A percentile compares a stretch with the other conserved stretches of the same genome.
These are phyloP conservation scores for Syngnathus rostellatus DNA, from an alignment of 2,797 vertebrate genomes.

Conservation along the genomic window DNA sequence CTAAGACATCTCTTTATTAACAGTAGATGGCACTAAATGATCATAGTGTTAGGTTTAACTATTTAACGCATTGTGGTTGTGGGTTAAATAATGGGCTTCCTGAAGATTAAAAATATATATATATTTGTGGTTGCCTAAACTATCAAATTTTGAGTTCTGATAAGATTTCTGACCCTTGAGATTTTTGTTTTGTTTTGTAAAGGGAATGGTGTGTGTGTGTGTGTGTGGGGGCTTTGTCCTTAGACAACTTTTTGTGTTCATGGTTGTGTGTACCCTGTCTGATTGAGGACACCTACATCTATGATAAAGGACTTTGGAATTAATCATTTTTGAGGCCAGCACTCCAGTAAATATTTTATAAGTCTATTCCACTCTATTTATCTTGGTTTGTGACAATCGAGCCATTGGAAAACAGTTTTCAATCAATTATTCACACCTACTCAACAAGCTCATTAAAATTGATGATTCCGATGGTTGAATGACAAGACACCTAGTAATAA, in stretches of 20 bases:
- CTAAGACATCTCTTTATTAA: conserved; percentile 53
- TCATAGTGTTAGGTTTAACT: conserved; percentile 44
- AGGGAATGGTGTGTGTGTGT: no score
- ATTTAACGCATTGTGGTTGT: not conserved
- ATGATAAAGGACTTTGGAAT: conserved; percentile 82
- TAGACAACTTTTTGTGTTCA: conserved; percentile 21
- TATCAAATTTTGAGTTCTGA: no score
- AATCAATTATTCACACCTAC: conserved; percentile 92
- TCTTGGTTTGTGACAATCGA: conserved; percentile 91
- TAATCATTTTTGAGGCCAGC: conserved; percentile 81
- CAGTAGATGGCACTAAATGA: conserved; percentile 77
- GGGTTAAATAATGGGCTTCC: not conserved
- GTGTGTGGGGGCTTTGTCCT: not conserved
- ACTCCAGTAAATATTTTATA: conserved; percentile 93
- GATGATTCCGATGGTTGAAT: conserved; percentile 36
- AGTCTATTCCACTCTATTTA: conserved; percentile 93
- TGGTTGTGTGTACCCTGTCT: conserved; percentile 17
- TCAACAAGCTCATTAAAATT: conserved; percentile 76
- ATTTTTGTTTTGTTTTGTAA: not conserved
- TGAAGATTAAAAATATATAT: not conserved
- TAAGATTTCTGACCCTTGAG: no score
- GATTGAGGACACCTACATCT: conserved; percentile 50
- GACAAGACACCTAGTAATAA: conserved; percentile 39
- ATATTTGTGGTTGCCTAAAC: not conserved
- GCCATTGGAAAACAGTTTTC: conserved; percentile 78